Evolutionary conservation across 2,113 vertebrate species (phyloP).

Genomic region (Sorex fumeus): DNA sequence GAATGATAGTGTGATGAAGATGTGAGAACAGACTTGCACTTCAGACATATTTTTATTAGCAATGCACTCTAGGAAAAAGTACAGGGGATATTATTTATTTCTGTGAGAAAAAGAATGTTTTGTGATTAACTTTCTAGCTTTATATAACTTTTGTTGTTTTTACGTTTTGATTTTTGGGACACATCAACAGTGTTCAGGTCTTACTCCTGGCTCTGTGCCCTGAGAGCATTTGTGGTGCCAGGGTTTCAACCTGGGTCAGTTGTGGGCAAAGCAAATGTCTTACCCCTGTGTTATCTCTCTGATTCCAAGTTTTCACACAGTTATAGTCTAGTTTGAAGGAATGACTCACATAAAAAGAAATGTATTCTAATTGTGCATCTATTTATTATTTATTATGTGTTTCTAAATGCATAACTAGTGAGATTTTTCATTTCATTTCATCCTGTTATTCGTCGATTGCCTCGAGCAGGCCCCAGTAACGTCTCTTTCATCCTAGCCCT

Average conservation of each 20-base stretch:
- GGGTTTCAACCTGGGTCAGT: too few relatives aligned
- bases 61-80: background rate
- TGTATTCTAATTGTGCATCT: background rate
- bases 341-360: conserved; percentile 3
- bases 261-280: too few relatives aligned
- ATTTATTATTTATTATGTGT: background rate
- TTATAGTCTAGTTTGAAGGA: background rate
- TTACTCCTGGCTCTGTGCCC: too few relatives aligned
- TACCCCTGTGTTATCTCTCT: too few relatives aligned
- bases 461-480: too few relatives aligned
- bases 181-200: too few relatives aligned
- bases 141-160: background rate
- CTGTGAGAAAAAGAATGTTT: conserved; percentile 11
- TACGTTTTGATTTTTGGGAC: too few relatives aligned
- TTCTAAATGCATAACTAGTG: background rate
- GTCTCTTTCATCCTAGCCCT: too few relatives aligned
- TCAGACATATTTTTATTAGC: conserved; percentile 23
- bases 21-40: conserved; percentile 24
- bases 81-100: conserved; percentile 21
- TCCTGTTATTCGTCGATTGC: too few relatives aligned
- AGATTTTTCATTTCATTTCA: too few relatives aligned
- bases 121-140: conserved; percentile 4
- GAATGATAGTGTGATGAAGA: conserved; percentile 5
- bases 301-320: background rate
- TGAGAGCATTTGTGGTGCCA: too few relatives aligned